Percentiles rank a stretch among this genome's conserved stretches.
Evolutionary conservation across 2,888 invertebrate species (phyloP).

Genomic region (Achlya flavicornis): DNA sequence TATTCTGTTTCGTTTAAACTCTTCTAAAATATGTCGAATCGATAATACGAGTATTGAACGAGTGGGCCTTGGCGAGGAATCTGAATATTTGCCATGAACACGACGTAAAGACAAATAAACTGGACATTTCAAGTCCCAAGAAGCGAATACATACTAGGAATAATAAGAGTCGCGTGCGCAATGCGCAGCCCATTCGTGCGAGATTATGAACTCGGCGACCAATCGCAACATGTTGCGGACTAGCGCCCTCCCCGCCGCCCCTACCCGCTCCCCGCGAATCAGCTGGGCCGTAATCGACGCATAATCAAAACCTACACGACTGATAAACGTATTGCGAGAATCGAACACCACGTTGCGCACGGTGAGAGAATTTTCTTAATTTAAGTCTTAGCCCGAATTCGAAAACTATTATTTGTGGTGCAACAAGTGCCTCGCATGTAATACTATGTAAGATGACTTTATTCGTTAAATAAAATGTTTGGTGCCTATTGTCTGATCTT

Average conservation of each 20-base stretch:
- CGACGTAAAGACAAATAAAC: slow-evolving; percentile 6
- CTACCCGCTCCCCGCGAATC: slow-evolving; percentile 39
- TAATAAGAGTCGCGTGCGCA: slow-evolving; percentile 52
- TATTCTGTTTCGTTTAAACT: not conserved
- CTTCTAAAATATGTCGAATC: not conserved
- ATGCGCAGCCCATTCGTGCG: slow-evolving; percentile 52
- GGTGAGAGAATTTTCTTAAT: slow-evolving; percentile 35
- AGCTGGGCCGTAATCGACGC: slow-evolving; percentile 54
- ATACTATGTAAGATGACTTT: not conserved
- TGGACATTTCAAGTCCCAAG: slow-evolving; percentile 8
- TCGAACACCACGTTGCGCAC: slow-evolving; percentile 30
- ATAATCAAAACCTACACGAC: slow-evolving; percentile 56
- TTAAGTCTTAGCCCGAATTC: not conserved
- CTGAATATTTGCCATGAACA: not conserved
- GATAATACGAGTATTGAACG: not conserved
- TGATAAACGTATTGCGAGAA: slow-evolving; percentile 52
- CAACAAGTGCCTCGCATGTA: not conserved
- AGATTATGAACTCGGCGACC: slow-evolving; percentile 52
- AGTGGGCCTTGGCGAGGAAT: not conserved
- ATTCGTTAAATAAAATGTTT: not conserved
- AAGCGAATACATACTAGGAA: slow-evolving; percentile 20
- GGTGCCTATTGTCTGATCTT: not conserved
- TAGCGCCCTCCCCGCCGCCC: slow-evolving; percentile 22
- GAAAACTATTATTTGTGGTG: not conserved
- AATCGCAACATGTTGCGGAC: slow-evolving; percentile 37